Conservation (phyloP, 2,113 vertebrate species). For the Machaerirhynchus nigripectus region DNA sequence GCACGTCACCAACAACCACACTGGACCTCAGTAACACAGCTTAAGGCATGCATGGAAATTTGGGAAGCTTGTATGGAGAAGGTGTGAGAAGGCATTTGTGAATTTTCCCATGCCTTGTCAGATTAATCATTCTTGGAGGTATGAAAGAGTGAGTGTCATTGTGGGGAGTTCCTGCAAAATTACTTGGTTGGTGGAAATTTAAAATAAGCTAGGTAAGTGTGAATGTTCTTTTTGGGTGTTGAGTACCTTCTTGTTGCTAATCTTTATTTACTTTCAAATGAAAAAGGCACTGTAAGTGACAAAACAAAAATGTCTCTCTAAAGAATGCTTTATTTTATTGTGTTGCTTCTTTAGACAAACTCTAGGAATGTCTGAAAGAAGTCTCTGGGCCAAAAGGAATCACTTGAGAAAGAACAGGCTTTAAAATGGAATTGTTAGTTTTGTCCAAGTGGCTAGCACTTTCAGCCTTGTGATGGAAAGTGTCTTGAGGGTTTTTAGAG, state of each 20-base stretch:
- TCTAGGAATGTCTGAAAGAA: not conserved
- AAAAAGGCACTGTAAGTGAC: not conserved
- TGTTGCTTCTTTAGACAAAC: not conserved
- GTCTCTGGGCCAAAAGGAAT: not conserved
- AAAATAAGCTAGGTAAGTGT: not conserved
- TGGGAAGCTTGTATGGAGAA: not conserved
- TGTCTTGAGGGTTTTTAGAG: not conserved
- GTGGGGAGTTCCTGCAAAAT: not conserved
- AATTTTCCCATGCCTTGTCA: not conserved
- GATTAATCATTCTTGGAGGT: not conserved
- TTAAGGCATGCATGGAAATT: not conserved
- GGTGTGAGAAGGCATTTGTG: not conserved
- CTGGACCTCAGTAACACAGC: not conserved
- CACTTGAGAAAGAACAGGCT: not conserved
- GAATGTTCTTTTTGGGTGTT: not conserved
- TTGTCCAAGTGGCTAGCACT: not conserved
- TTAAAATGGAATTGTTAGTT: not conserved
- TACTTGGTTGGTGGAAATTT: not conserved
- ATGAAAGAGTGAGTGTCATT: not conserved
- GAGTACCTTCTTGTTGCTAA: not conserved
- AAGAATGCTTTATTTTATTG: not conserved
- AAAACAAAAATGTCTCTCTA: not conserved
- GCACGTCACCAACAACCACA: accelerated
- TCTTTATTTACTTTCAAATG: not conserved
- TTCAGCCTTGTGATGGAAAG: not conserved